A percentile compares a stretch with the other conserved stretches of the same genome.
Evolutionary conservation across 2,113 vertebrate genomes (phyloP).

Genomic region (Jaculus jaculus): DNA sequence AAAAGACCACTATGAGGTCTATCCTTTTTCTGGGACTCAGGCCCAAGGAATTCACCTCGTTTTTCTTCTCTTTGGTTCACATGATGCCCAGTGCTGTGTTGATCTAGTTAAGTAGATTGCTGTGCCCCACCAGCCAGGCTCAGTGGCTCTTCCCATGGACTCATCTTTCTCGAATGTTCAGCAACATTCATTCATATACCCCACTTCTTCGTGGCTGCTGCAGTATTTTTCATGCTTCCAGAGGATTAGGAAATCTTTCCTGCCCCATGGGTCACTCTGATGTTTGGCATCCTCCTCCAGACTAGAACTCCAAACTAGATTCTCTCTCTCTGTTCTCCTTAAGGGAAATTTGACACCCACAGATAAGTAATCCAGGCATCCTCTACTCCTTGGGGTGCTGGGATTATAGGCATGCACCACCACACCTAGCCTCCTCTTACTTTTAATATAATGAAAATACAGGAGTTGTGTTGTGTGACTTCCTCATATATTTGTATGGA

Average conservation of each 20-base stretch:
- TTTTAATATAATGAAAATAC: background rate
- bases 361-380: background rate
- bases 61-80: background rate
- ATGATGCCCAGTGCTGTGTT: background rate
- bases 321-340: background rate
- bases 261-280: background rate
- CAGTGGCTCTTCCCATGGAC: background rate
- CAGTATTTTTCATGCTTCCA: background rate
- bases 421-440: background rate
- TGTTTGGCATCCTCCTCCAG: background rate
- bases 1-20: background rate
- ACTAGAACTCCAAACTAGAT: background rate
- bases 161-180: background rate
- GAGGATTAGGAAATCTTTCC: background rate
- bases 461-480: background rate
- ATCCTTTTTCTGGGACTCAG: background rate
- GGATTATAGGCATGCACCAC: background rate
- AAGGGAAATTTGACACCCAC: background rate
- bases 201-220: background rate
- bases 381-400: background rate
- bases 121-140: background rate
- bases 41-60: background rate
- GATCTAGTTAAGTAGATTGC: background rate
- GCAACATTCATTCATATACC: background rate
- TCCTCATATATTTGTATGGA: background rate